Conservation (phyloP, 1,140 invertebrate genomes). For the Thaumetopoea pityocampa region DNA sequence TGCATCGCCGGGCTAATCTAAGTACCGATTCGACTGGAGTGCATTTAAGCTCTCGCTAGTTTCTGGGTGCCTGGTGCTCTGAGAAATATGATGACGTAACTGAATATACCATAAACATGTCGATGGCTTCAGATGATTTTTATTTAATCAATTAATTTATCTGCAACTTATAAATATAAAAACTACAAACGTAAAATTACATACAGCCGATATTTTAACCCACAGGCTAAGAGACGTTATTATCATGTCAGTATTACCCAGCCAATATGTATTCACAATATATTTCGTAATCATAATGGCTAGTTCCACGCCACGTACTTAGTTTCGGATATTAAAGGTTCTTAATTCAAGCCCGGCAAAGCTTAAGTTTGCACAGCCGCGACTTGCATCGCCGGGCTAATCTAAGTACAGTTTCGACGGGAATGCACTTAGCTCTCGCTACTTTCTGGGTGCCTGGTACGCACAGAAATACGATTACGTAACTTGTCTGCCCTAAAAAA, state of each 20-base stretch:
- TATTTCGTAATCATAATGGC: too few species aligned
- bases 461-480: conserved; percentile 15
- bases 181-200: too few species aligned
- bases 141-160: too few species aligned
- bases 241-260: too few species aligned
- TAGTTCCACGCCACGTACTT: too few species aligned
- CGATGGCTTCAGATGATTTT: neutral
- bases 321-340: conserved; percentile 2
- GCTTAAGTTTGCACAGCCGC: conserved; percentile 8
- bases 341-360: conserved; percentile 1
- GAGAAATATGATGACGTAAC: conserved; percentile 15
- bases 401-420: conserved; percentile 16
- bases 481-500: conserved; percentile 10
- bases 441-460: conserved; percentile 16
- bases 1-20: conserved; percentile 21
- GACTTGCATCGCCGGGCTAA: conserved; percentile 18
- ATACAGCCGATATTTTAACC: too few species aligned
- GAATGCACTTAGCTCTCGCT: conserved; percentile 21
- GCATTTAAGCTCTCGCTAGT: conserved; percentile 20
- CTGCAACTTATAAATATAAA: too few species aligned
- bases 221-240: too few species aligned
- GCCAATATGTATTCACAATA: too few species aligned
- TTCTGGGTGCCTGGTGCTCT: conserved; percentile 14
- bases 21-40: conserved; percentile 15
- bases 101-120: conserved; percentile 8